These are phyloP conservation scores for Pterocles burchelli DNA, from an alignment of 2,113 vertebrate genomes.

Conservation along the genomic window DNA sequence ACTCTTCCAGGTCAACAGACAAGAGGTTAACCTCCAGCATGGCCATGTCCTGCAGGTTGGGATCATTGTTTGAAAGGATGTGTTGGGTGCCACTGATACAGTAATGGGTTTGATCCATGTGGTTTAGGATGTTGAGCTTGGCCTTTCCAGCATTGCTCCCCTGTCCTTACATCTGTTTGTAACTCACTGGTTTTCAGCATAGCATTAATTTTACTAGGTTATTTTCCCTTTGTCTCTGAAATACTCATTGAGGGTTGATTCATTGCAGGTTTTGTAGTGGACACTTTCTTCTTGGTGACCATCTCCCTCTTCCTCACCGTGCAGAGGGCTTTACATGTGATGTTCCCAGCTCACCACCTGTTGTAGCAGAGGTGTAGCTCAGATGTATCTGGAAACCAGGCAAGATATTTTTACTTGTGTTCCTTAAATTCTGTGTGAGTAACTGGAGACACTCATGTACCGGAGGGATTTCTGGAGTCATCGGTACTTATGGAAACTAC, in stretches of 20 bases:
- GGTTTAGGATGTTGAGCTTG: background rate
- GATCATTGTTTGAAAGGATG: accelerated
- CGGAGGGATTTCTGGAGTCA: background rate
- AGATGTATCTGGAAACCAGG: background rate
- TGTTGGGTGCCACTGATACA: accelerated
- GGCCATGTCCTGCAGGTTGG: accelerated
- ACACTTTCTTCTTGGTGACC: background rate
- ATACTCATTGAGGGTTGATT: background rate
- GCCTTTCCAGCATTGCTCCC: accelerated
- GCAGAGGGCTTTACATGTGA: background rate
- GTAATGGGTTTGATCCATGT: background rate
- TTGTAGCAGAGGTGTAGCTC: background rate
- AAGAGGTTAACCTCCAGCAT: background rate
- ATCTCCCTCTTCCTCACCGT: background rate
- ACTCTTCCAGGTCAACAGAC: background rate
- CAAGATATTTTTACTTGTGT: background rate
- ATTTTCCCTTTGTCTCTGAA: background rate
- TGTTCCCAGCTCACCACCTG: background rate
- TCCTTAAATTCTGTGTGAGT: background rate
- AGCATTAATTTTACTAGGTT: background rate
- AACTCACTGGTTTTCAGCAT: background rate
- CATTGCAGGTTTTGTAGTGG: background rate
- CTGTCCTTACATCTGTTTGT: background rate
- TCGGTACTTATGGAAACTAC: background rate
- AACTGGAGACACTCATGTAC: background rate